Evolutionary conservation across 2,113 vertebrate genomes (phyloP), one percentile per base, ranked within the genome.

Genomic region (Hyla sarda): DNA sequence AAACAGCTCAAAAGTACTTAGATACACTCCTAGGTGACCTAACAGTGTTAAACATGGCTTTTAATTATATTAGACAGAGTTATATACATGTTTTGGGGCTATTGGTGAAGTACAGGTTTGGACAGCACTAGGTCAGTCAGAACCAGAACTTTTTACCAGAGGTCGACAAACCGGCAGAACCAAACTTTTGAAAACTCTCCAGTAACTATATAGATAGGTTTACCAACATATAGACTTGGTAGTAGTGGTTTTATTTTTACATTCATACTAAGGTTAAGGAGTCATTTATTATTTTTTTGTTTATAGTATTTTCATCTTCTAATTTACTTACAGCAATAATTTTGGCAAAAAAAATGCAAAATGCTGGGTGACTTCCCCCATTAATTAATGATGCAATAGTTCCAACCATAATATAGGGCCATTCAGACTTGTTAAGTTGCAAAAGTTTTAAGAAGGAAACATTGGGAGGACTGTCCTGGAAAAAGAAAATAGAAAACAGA

Each of bases 281-380:
- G 19, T 23, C 13, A 78, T 56, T 1, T 16, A n/a, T n/a, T n/a
- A 41, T 41, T 3, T 41, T 17, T 54, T 71, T 13, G 50, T 0
- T 28, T 3, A 65, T 41, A 50, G 52, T 19, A 72, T 4, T 21
- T 45, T 37, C 37, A 30, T 12, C 13, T 34, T 14, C 34, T 50
- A 32, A 50, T 34, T 81, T 87, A 91, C 90, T 92, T 91, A 92
- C 90, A 45, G 90, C 88, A 83, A 92, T 67, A 52, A 90, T 89
- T 89, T 90, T 92, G 85, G 89, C 88, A 89, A 91, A 92, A 84
- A 93, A 88, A 85, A 92, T 74, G 14, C 89, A 88, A 90, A 93
- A 93, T 45, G 86, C 1, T 19, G 92, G 90, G 71, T 92, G 90
- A 80, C 88, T 62, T 56, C 58, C 85, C 82, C 91, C 91, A 88